Evolutionary conservation across 64 coral and sea anemone species (phyloP).

Genomic region (Montipora capricornis): DNA sequence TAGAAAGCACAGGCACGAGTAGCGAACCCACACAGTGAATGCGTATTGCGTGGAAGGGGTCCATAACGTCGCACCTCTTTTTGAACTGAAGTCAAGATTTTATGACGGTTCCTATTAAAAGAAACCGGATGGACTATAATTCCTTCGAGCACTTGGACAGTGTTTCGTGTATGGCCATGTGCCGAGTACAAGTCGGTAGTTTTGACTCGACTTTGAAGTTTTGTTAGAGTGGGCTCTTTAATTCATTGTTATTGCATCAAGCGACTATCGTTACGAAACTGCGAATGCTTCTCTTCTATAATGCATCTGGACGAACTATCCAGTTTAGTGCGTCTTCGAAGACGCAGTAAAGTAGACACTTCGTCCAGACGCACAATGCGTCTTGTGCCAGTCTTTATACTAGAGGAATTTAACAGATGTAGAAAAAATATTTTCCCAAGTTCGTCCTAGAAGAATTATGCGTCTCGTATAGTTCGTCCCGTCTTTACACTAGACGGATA

Average conservation of each 20-base stretch:
- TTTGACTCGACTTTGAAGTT: not conserved
- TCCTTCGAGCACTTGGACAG: not conserved
- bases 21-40: not conserved
- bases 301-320: no score
- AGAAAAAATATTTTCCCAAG: no score
- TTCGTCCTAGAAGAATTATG: no score
- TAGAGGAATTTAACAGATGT: no score
- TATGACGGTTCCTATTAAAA: conserved; percentile 18
- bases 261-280: not conserved
- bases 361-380: no score
- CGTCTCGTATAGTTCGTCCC: no score
- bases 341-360: no score
- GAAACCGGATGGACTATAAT: conserved; percentile 36
- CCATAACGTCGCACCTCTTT: not conserved
- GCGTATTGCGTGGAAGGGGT: not conserved
- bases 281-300: not conserved
- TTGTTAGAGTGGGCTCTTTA: not conserved
- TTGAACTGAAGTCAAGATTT: conserved; percentile 13
- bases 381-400: no score
- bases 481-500: no score
- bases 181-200: not conserved
- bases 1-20: not conserved
- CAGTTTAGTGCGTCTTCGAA: no score
- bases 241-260: no score
- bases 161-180: not conserved